Evolutionary conservation across 2,797 vertebrate species (phyloP).

Genomic region (Pelodytes ibericus): DNA sequence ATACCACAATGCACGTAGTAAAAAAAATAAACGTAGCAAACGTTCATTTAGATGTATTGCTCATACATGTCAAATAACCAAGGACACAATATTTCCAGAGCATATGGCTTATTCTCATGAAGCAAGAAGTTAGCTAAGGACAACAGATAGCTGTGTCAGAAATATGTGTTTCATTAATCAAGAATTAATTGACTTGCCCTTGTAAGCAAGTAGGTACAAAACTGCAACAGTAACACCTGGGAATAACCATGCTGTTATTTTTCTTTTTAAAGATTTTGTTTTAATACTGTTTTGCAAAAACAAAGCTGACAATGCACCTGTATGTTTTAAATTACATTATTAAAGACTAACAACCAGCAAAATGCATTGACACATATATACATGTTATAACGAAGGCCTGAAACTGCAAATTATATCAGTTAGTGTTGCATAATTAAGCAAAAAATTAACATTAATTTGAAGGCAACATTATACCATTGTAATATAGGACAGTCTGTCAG

Average conservation of each 20-base stretch:
- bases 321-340: not conserved
- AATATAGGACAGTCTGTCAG: not conserved
- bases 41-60: not conserved
- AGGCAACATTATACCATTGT: not conserved
- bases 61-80: not conserved
- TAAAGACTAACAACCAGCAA: not conserved
- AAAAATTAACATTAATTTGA: not conserved
- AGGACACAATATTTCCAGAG: not conserved
- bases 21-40: not conserved
- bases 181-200: conserved; percentile 45
- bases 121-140: conserved; percentile 32
- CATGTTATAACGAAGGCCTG: not conserved
- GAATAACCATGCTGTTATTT: conserved; percentile 15
- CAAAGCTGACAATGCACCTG: conserved; percentile 17
- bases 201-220: conserved; percentile 8
- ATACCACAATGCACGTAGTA: too few relatives aligned
- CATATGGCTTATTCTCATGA: not conserved
- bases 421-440: not conserved
- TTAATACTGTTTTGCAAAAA: too few relatives aligned
- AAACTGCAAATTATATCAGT: conserved; percentile 1
- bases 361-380: not conserved
- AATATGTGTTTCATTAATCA: conserved; percentile 30
- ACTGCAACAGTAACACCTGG: conserved; percentile 7
- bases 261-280: not conserved
- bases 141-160: conserved; percentile 3